phyloP scores from a whole-genome alignment of 2,797 vertebrate species.

The Ispidina picta region DNA sequence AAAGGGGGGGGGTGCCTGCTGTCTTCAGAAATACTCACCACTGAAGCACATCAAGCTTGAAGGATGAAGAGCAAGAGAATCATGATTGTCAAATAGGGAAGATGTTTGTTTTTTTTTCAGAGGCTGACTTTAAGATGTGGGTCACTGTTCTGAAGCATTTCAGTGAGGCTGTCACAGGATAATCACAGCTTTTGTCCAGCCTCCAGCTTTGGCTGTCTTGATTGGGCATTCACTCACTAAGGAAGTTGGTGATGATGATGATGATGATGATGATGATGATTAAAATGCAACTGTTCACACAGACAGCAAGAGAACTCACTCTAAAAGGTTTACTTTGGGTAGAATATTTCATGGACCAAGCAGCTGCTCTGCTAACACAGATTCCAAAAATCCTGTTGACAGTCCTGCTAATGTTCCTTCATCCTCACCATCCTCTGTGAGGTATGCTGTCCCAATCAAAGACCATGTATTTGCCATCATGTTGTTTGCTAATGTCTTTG shows the following conservation, averaged over 20 bases:
- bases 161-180: not conserved
- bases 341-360: not conserved
- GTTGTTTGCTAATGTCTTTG: slow-evolving; percentile 76
- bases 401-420: not conserved
- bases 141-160: not conserved
- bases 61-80: not conserved
- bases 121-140: not conserved
- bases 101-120: not conserved
- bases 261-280: not conserved
- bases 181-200: not conserved
- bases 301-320: not conserved
- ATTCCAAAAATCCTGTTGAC: not conserved
- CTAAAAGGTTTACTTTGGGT: not conserved
- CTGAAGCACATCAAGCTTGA: not conserved
- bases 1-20: not conserved
- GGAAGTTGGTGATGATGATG: not conserved
- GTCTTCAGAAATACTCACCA: not conserved
- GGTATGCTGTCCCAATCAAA: slow-evolving; percentile 12
- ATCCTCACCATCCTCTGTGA: not conserved
- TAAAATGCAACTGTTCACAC: not conserved
- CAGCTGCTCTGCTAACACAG: not conserved
- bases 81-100: not conserved
- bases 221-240: not conserved
- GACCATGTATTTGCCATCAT: slow-evolving; percentile 46
- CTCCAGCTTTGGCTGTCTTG: not conserved